Evolutionary conservation across 2,113 vertebrate genomes (phyloP).

Genomic region (Limanda limanda): DNA sequence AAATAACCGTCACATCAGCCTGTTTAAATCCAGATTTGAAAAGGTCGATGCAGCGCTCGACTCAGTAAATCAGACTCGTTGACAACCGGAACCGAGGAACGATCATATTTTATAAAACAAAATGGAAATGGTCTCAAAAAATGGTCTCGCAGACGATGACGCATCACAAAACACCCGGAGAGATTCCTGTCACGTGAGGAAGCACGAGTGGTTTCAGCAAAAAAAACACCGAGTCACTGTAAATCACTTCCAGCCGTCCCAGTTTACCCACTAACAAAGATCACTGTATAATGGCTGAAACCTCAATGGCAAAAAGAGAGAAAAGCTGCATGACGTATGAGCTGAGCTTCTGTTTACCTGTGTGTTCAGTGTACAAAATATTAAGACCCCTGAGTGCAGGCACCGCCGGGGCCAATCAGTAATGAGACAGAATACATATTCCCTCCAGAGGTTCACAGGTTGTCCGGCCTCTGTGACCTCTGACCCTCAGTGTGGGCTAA

Average conservation of each 20-base stretch:
- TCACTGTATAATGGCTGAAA: slow-evolving; percentile 36
- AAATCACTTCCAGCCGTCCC: slow-evolving; percentile 11
- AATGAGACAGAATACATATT: not conserved
- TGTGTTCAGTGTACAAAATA: slow-evolving; percentile 48
- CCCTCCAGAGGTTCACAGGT: not conserved
- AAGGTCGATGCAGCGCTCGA: slow-evolving; percentile 41
- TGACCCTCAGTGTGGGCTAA: not conserved
- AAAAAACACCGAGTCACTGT: not conserved
- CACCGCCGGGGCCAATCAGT: not conserved
- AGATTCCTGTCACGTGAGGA: slow-evolving; percentile 8
- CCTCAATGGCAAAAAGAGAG: slow-evolving; percentile 37
- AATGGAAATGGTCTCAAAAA: slow-evolving; percentile 8
- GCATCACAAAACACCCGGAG: slow-evolving; percentile 8
- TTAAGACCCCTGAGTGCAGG: slow-evolving; percentile 4
- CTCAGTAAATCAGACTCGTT: slow-evolving; percentile 32
- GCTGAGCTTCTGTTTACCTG: slow-evolving; percentile 8
- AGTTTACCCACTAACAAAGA: slow-evolving; percentile 29
- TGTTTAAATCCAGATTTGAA: slow-evolving; percentile 55
- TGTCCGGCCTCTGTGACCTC: not conserved
- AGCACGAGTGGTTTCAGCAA: slow-evolving; percentile 6
- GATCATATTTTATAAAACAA: slow-evolving; percentile 8
- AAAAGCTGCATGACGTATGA: slow-evolving; percentile 43
- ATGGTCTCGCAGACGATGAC: not conserved
- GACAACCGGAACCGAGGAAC: slow-evolving; percentile 25
- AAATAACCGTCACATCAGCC: slow-evolving; percentile 35